phyloP scores from a whole-genome alignment of 2,888 invertebrate genomes.

The Orthosia gracilis region DNA sequence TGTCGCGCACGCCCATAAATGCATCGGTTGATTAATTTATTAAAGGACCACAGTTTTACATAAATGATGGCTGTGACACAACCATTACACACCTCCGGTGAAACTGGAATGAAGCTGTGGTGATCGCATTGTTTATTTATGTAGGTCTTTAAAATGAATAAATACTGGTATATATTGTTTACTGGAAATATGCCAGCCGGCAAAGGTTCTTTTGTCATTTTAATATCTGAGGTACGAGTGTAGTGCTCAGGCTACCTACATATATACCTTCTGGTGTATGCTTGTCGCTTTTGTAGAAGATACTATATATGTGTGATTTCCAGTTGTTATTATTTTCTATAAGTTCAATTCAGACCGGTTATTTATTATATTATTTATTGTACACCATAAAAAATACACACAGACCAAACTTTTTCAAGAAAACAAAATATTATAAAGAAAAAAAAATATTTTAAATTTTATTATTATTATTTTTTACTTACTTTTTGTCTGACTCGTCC shows the following conservation, averaged over 20 bases:
- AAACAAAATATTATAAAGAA: too few species aligned
- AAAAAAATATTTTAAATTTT: too few species aligned
- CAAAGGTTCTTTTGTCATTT: slow-evolving; percentile 18
- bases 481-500: too few species aligned
- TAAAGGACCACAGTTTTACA: slow-evolving; percentile 80
- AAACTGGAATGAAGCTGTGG: slow-evolving; percentile 49
- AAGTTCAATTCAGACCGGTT: too few species aligned
- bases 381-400: too few species aligned
- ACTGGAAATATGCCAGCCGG: slow-evolving; percentile 12
- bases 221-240: neutral
- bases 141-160: slow-evolving; percentile 37
- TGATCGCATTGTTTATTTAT: slow-evolving; percentile 45
- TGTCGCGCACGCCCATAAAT: slow-evolving; percentile 81
- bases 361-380: too few species aligned
- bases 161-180: slow-evolving; percentile 31
- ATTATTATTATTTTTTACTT: too few species aligned
- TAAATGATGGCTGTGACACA: slow-evolving; percentile 74
- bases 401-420: too few species aligned
- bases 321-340: neutral
- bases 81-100: slow-evolving; percentile 44
- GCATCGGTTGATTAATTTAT: slow-evolving; percentile 85
- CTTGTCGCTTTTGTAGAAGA: neutral
- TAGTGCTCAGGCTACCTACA: neutral
- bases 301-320: too few species aligned
- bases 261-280: too few species aligned